Evolutionary conservation across 2,888 invertebrate species (phyloP), one percentile per base, ranked within the genome.

Genomic region (Agapostemon virescens): DNA sequence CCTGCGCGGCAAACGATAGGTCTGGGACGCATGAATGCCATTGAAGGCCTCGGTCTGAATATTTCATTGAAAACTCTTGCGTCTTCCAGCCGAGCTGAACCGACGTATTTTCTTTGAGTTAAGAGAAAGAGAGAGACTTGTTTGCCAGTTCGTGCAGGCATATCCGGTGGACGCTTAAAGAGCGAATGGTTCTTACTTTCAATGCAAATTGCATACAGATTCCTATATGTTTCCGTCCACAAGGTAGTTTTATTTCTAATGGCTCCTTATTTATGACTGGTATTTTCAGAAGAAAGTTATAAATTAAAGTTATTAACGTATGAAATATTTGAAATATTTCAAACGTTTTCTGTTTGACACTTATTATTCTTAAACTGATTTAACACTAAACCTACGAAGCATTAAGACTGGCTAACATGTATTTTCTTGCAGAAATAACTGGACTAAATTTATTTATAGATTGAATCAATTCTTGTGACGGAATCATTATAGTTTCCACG

Each of bases 11-110:
- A 23, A 78, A 78, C 72, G 72, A 79, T 70, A 67, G 76, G 69
- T 20, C 63, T 64, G 15, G 42, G 38, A 67, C 64, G 69, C 73
- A 73, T 63, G 82, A 76, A 82, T 82, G 61, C 72, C 63, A 66
- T 63, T 73, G 67, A 72, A 15, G 66, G 30, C 63, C 33, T 45
- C 61, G 49, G 42, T n/a, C 42, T 68, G 67, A 69, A 66, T 69
- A 79, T 79, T 73, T 76, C 82, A 76, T 79, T 79, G 79, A 82
- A 79, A 76, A 40, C 75, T 79, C 73, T 76, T 82, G 49, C 64
- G 69, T 63, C 63, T 79, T 66, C 58, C 63, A 30, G 36, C 71
- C 67, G 49, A 69, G 36, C 63, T 3, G 20, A 45, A 17, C 70
- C 45, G 49, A 11, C 49, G 69, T 55, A 68, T 73, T 79, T 72